Evolutionary conservation across 2,888 invertebrate species (phyloP), one percentile per base, ranked within the genome.

Genomic region (Drosophila kanekoi): DNA sequence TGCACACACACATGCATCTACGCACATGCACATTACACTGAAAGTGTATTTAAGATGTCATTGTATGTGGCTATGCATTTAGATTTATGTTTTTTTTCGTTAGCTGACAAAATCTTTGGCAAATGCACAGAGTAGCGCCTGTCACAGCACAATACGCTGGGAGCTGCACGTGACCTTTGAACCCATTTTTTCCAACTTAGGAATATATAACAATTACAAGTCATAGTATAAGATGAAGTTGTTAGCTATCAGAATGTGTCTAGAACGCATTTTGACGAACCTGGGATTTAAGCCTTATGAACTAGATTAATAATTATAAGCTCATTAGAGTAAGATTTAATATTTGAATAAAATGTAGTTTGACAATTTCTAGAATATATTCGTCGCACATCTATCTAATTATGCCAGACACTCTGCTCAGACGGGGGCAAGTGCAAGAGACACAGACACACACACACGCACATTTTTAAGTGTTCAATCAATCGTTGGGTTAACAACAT

Each of bases 401-500:
- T 77, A 67, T 28, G 11, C 16, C 51, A 51, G 48, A 60, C 44
- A 45, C 48, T 57, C 20, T 32, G 20, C 44, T 35, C 43, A 60
- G 54, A 56, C 61, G 45, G 9, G 8, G 6, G 13, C 40, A 48
- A 63, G 33, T 35, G 41, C 11, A 51, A 18, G 28, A n/a, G 4
- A 33, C n/a, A 18, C 38, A 18, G 14, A 3, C 16, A 13, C 18
- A 52, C 18, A 52, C 28, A 5, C 10, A 2, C 43, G 37, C 37
- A 43, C 11, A 32, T 35, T 47, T 67, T 44, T 43, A 40, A 56
- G 47, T 49, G 56, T 65, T 69, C 53, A 63, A 68, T 74, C 74
- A 78, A 65, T 78, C 62, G 69, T 51, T 37, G 54, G 64, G 48
- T 69, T 69, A 65, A 73, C 53, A 77, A 60, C 57, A 54, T 68